phyloP scores from a whole-genome alignment of 2,113 vertebrate species.

The Cromileptes altivelis region DNA sequence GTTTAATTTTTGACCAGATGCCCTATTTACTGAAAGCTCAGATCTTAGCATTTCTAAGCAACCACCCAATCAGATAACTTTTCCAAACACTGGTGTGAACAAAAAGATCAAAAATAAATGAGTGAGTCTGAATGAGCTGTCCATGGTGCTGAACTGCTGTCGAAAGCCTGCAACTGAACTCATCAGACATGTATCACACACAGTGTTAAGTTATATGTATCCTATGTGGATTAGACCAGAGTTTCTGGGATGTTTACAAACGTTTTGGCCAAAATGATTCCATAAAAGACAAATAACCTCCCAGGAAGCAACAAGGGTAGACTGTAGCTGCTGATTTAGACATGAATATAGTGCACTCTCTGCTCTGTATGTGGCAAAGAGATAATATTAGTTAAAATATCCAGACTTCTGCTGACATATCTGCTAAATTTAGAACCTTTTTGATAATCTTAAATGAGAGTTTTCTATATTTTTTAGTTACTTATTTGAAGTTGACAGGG shows the following conservation, averaged over 20 bases:
- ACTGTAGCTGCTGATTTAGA: background rate
- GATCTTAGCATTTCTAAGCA: no score
- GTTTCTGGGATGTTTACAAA: background rate
- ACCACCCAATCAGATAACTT: background rate
- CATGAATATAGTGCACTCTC: no score
- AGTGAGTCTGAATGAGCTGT: conserved; percentile 45
- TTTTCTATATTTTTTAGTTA: background rate
- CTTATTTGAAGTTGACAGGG: background rate
- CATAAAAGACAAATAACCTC: background rate
- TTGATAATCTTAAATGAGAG: background rate
- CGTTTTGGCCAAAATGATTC: background rate
- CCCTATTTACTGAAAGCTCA: no score
- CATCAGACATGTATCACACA: background rate
- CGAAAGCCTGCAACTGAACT: background rate
- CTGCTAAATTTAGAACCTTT: no score
- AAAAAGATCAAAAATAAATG: background rate
- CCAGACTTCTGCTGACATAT: no score
- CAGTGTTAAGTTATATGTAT: background rate
- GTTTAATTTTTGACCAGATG: no score
- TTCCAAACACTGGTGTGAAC: background rate
- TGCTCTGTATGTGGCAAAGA: no score
- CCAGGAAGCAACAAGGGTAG: background rate
- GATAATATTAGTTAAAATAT: no score
- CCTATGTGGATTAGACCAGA: background rate
- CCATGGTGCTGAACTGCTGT: conserved; percentile 72